A percentile compares a stretch with the other conserved stretches of the same genome.
These are phyloP conservation scores for Baronia brevicornis DNA, from an alignment of 2,888 invertebrate species.

Conservation along the genomic window DNA sequence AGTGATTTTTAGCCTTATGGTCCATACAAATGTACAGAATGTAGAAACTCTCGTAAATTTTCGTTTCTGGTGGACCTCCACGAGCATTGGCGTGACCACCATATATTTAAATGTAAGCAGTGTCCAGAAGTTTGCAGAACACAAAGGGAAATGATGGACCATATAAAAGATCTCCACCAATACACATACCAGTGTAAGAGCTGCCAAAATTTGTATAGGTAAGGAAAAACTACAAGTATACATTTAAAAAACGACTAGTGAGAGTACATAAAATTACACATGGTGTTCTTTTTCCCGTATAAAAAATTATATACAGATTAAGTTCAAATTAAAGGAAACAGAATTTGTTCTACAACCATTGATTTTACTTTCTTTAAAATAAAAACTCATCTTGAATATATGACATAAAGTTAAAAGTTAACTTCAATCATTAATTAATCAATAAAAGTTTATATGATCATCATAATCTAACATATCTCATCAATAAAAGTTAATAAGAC, in stretches of 20 bases:
- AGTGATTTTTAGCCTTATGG: conserved; percentile 6
- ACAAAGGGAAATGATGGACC: conserved; percentile 21
- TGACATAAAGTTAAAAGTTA: too few species aligned
- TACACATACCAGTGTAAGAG: conserved; percentile 28
- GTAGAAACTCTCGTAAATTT: conserved; percentile 5
- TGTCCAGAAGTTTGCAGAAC: conserved; percentile 26
- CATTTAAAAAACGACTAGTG: too few species aligned
- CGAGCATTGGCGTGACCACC: conserved; percentile 24
- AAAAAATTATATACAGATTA: too few species aligned
- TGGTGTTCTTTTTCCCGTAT: too few species aligned
- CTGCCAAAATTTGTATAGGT: conserved; percentile 30
- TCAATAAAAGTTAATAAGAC: neutral
- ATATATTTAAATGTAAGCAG: conserved; percentile 24
- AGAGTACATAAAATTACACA: too few species aligned
- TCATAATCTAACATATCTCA: neutral
- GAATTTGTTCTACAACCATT: too few species aligned
- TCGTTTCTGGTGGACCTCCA: conserved; percentile 10
- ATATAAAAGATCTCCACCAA: conserved; percentile 25
- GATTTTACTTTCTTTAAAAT: too few species aligned
- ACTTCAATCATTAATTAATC: neutral
- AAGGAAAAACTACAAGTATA: conserved; percentile 19
- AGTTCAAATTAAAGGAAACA: too few species aligned
- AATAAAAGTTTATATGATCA: neutral
- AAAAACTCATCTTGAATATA: too few species aligned
- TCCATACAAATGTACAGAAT: conserved; percentile 20